Evolutionary conservation across 2,888 invertebrate species (phyloP), one percentile per base, ranked within the genome.

Genomic region (Drosophila pseudotakahashii): DNA sequence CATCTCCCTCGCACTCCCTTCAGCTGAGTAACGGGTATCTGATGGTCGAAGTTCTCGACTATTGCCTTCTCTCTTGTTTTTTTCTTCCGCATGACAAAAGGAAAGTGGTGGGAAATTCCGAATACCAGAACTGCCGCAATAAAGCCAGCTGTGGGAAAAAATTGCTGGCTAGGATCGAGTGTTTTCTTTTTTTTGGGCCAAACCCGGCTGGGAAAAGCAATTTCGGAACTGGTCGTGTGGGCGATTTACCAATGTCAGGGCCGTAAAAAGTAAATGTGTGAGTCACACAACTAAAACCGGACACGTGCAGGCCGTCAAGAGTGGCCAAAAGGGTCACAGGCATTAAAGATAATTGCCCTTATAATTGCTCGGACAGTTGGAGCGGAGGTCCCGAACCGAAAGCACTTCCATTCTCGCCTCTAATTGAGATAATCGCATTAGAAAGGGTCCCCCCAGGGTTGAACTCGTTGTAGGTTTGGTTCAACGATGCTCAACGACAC

Each of bases 261-360:
- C 32, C 55, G 62, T 70, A 62, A 62, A 62, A 57, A 57, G 52
- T 55, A 30, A 54, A 36, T 47, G 45, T 57, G 37, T 37, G 23
- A 60, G 51, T 16, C 14, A 26, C 32, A 19, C 19, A 52, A 30
- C 47, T 48, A 59, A 63, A 19, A 30, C 63, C 39, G 52, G 32
- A 23, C 53, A 62, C 51, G 51, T 66, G 57, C 53, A 39, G 36
- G 63, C 54, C 66, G 55, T 78, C 63, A 62, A 47, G 51, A 72
- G 69, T 69, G 58, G 73, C 55, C 51, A 68, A 82, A 82, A 79
- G 79, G 80, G 72, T 72, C 62, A 53, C 48, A 64, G 23, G 51
- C 80, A 83, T 83, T 78, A 80, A 85, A 83, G 77, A 70, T 78
- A 80, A 83, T 83, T 78, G 83, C 54, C 55, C 76, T 73, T 73